A percentile compares a stretch with the other conserved stretches of the same genome.
These are phyloP conservation scores for Tapirus indicus DNA, from an alignment of 2,797 vertebrate genomes.

Conservation along the genomic window DNA sequence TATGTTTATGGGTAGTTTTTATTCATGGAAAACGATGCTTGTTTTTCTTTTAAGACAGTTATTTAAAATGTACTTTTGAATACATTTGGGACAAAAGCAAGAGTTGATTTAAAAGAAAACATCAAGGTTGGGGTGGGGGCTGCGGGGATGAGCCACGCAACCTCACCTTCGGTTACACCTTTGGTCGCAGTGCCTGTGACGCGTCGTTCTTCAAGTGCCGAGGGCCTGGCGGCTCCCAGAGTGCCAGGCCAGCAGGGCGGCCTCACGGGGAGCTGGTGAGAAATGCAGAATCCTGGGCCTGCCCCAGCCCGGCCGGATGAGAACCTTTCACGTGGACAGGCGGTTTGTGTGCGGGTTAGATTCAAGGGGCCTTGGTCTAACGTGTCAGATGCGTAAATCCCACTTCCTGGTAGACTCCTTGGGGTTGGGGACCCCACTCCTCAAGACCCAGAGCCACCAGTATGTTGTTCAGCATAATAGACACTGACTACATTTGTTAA, in stretches of 20 bases:
- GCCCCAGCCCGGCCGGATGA: rapidly evolving
- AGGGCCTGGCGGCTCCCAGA: rapidly evolving
- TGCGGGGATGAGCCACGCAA: rapidly evolving
- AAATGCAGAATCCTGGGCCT: rapidly evolving
- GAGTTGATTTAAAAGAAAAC: background rate
- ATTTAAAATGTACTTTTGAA: background rate
- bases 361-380: background rate
- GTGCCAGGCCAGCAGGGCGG: rapidly evolving
- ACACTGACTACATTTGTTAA: too few relatives aligned
- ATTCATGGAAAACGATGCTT: background rate
- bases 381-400: background rate
- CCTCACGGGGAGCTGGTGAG: background rate
- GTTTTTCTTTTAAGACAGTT: background rate
- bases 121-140: background rate
- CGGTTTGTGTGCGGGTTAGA: background rate
- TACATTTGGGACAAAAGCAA: background rate
- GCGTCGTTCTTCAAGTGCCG: rapidly evolving
- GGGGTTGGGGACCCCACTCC: background rate
- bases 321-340: background rate
- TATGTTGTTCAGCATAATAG: background rate
- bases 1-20: background rate
- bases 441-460: background rate
- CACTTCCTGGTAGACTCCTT: background rate
- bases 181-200: too few relatives aligned
- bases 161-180: background rate